phyloP scores from a whole-genome alignment of 2,888 invertebrate genomes.

The Patella pellucida region DNA sequence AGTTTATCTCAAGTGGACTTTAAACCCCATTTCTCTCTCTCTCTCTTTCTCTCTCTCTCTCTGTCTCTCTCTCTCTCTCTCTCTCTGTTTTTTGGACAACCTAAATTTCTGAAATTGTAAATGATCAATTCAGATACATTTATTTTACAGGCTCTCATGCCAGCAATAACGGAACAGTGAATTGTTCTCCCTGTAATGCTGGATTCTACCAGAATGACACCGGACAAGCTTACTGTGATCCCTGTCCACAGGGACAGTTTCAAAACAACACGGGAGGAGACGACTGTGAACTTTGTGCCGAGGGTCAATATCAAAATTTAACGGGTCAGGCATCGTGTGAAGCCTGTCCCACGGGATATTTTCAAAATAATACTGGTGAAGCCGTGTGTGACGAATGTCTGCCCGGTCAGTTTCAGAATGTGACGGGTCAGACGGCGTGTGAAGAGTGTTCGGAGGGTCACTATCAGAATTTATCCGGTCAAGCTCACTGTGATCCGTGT shows the following conservation, averaged over 20 bases:
- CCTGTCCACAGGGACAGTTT: no score
- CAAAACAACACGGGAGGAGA: no score
- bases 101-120: no score
- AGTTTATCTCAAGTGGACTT: no score
- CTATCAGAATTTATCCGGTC: conserved; percentile 10
- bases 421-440: conserved; percentile 19
- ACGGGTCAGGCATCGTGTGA: conserved; percentile 22
- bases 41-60: no score
- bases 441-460: conserved; percentile 14
- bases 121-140: no score
- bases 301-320: conserved; percentile 24
- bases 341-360: conserved; percentile 20
- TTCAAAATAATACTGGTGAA: conserved; percentile 17
- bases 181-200: conserved; percentile 20
- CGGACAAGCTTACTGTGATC: no score
- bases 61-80: no score
- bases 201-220: neutral
- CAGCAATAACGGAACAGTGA: conserved; percentile 4
- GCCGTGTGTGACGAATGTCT: conserved; percentile 19
- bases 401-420: conserved; percentile 18
- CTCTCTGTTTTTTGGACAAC: no score
- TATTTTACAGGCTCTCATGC: neutral
- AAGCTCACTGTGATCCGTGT: conserved; percentile 16
- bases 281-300: conserved; percentile 18
- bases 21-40: no score